Base-by-base conservation (phyloP, 2,888 invertebrate species). In the Argyresthia albistria region DNA sequence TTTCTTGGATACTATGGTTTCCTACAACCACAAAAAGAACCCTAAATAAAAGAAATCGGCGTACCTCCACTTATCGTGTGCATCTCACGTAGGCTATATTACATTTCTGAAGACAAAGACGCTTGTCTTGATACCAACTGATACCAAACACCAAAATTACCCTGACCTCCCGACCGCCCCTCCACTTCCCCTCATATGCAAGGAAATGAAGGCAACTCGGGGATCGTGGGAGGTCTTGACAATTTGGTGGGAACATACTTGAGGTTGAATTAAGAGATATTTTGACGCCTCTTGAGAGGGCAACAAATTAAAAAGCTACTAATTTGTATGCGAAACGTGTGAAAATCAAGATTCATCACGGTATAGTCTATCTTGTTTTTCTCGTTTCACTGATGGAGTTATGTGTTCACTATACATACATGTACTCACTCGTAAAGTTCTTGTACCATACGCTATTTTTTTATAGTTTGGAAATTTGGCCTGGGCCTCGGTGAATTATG, bases 301-400 rank as follows among this genome's bases (percentile, higher is more conserved):
- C 67, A 76, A 78, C 78, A 80, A 78, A 80, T 80, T 75, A 76
- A 78, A 25, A 78, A 76, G 76, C 77, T 73, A 76, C 66, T 75
- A 61, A 74, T 80, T 80, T 69, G 74, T 80, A 82, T 82, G 71
- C 80, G 65, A 60, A 59, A 60, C 62, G 66, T 66, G 75, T 71
- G 58, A 57, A 67, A 70, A 72, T 73, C 67, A 66, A 69, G 62
- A 65, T 65, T 56, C 60, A 59, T 58, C 60, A 64, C 64, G 35
- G 35, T 35, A 25, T 64, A 62, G 61, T 43, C 15, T 14, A 16
- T 16, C 16, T 10, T 45, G 45, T 45, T 25, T 16, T 46, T 46
- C 25, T 10, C 25, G 1, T n/a, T 25, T 46, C 25, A 25, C 25
- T 25, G 25, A 25, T 25, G 25, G 25, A 25, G 25, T 25, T 25